Evolutionary conservation across 2,113 vertebrate genomes (phyloP).

Genomic region (Ceyx cyanopectus): DNA sequence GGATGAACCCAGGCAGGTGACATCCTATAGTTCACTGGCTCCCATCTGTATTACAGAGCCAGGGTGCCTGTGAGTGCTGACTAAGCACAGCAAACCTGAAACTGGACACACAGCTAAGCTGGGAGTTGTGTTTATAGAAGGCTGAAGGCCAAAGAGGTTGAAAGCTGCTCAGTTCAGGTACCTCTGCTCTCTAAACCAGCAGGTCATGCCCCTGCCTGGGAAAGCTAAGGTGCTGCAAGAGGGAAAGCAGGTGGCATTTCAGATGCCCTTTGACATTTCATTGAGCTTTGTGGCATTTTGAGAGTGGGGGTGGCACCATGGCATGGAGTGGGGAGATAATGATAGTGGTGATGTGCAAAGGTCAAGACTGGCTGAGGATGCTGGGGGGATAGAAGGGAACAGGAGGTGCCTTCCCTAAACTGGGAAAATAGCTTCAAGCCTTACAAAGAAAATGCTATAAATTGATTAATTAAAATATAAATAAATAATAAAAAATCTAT

Average conservation of each 20-base stretch:
- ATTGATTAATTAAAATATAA: neutral
- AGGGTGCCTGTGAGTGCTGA: too few relatives aligned
- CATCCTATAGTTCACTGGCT: neutral
- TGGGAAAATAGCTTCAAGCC: neutral
- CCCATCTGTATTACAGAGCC: neutral
- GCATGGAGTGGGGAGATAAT: neutral
- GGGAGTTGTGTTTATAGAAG: neutral
- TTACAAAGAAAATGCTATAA: neutral
- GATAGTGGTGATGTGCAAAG: neutral
- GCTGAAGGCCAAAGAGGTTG: neutral
- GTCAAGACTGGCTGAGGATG: neutral
- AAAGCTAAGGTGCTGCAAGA: neutral
- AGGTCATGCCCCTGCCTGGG: accelerated
- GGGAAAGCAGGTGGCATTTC: neutral
- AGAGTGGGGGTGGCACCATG: neutral
- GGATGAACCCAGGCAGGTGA: neutral
- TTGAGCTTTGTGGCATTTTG: neutral
- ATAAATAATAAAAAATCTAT: too few relatives aligned
- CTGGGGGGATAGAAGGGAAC: neutral
- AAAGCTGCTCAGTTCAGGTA: neutral
- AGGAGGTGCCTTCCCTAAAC: neutral
- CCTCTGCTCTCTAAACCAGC: neutral
- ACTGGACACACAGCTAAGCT: accelerated
- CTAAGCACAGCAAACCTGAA: neutral
- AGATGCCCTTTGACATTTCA: neutral